Base-by-base conservation (phyloP, 2,888 invertebrate species). In the Drosophila gaucha region DNA sequence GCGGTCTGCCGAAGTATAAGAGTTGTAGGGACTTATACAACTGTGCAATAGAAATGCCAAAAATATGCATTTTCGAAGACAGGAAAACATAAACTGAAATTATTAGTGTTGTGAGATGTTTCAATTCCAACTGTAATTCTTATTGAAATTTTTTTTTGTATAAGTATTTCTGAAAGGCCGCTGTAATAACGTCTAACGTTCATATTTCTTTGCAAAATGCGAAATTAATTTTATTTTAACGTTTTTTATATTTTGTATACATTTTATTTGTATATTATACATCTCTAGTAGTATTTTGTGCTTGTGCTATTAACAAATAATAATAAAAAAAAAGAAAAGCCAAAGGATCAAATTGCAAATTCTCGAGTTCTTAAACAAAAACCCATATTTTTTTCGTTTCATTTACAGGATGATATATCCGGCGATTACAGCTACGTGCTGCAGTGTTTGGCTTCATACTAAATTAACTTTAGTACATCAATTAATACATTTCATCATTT, bases 361-460 rank as follows among this genome's bases (percentile, higher is more conserved):
- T 60, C 35, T 39, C 3, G 12, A 28, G 28, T 36, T 57, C 43
- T 47, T 38, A 44, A 70, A 43, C 65, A 65, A 72, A 68, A 68
- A 62, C 16, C 44, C 31, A 49, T 16, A 39, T 66, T 64, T 63
- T 35, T 67, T 64, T 62, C 30, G 47, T 66, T 68, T 68, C 70
- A 56, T 70, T 84, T 71, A 49, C 94, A 95, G 94, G 94, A 94
- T 82, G 95, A 95, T 92, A 92, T 94, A 86, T 93, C 93, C 75
- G 95, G 95, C 87, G 95, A 95, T 92, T 95, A 94, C 93, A 93
- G 93, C 92, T 92, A 94, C 91, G 93, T 94, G 86, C 93, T 95
- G 92, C 93, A 94, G 52, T 66, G 80, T 49, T 76, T 91, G 72
- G 89, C 89, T 59, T 89, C 90, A 26, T 91, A 90, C 65, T 90